phyloP scores from a whole-genome alignment of 2,888 invertebrate genomes.

The Mythimna impura region DNA sequence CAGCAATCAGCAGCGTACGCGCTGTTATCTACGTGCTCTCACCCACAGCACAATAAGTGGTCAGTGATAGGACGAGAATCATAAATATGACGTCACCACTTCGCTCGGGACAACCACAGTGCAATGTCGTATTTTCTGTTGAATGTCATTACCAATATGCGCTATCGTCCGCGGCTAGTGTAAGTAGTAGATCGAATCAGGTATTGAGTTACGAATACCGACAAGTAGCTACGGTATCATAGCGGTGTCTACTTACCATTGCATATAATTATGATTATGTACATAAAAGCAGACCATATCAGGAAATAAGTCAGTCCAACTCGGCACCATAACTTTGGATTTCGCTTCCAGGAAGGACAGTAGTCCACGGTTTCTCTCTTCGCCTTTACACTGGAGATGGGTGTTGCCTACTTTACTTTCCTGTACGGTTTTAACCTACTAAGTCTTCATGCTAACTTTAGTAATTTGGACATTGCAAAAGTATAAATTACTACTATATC shows the following conservation, averaged over 20 bases:
- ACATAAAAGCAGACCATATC: background rate
- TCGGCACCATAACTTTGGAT: too few species aligned
- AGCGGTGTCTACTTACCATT: slow-evolving; percentile 3
- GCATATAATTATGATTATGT: background rate
- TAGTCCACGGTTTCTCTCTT: too few species aligned
- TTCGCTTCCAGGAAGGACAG: background rate
- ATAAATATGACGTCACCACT: slow-evolving; percentile 74
- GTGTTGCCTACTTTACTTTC: background rate
- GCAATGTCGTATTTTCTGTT: slow-evolving; percentile 39
- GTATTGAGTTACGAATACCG: slow-evolving; percentile 2
- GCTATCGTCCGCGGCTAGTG: background rate
- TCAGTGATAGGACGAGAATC: slow-evolving; percentile 69
- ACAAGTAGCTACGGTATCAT: background rate
- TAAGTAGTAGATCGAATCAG: slow-evolving; percentile 19
- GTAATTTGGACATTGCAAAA: background rate
- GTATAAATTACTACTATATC: background rate
- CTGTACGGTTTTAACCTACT: background rate
- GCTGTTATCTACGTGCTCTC: slow-evolving; percentile 63
- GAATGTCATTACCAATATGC: slow-evolving; percentile 31
- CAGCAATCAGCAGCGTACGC: slow-evolving; percentile 68
- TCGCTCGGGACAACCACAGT: slow-evolving; percentile 32
- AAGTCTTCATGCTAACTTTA: background rate
- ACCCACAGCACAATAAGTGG: slow-evolving; percentile 59
- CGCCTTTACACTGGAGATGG: background rate
- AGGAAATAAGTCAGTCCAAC: background rate